phyloP scores from a whole-genome alignment of 2,113 vertebrate species.

The Bubo scandiacus region DNA sequence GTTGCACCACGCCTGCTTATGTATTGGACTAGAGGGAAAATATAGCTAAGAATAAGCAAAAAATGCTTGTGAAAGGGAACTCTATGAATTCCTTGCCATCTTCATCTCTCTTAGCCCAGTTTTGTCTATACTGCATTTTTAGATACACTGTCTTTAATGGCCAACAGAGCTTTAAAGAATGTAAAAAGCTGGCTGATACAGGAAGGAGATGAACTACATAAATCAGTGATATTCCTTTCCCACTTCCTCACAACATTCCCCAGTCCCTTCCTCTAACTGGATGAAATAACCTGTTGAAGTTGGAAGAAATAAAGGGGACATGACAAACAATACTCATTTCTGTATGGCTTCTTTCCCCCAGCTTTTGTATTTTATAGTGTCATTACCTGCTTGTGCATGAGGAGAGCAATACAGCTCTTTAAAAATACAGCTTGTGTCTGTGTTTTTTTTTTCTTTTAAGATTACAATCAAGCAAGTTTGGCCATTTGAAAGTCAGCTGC shows the following conservation, averaged over 20 bases:
- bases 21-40: neutral
- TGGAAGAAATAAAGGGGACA: neutral
- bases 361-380: neutral
- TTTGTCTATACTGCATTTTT: neutral
- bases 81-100: neutral
- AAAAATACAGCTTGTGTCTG: neutral
- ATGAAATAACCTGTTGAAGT: neutral
- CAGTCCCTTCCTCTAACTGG: neutral
- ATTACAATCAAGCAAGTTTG: constrained; percentile 22
- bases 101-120: neutral
- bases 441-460: neutral
- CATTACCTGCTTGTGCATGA: neutral
- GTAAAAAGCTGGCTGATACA: neutral
- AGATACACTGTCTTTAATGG: neutral
- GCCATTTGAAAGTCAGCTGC: constrained; percentile 58
- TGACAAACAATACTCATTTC: neutral
- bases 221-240: neutral
- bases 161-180: neutral
- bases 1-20: neutral
- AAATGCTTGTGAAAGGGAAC: neutral
- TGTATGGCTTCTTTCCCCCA: neutral
- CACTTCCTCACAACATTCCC: neutral
- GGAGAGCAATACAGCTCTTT: neutral
- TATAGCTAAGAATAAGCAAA: neutral
- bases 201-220: neutral